These are phyloP conservation scores for Ranitomeya variabilis DNA, from an alignment of 2,113 vertebrate genomes.

Conservation along the genomic window DNA sequence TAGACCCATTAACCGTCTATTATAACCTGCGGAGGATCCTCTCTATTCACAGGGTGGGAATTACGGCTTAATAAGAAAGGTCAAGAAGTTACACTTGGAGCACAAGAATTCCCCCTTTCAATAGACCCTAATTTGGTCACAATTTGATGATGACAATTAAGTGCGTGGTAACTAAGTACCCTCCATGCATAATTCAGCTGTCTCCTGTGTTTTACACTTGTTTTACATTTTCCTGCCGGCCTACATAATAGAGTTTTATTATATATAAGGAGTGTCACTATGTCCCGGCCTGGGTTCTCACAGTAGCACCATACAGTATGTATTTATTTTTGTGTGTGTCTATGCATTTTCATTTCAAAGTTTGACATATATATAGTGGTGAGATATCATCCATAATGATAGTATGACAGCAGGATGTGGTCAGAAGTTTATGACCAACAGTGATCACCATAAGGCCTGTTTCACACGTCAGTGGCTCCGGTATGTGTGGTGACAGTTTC, in stretches of 20 bases:
- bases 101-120: conserved; percentile 44
- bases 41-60: conserved; percentile 53
- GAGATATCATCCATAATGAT: no score
- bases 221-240: conserved; percentile 50
- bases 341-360: no score
- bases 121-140: conserved; percentile 51
- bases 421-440: no score
- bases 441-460: no score
- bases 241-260: conserved; percentile 51
- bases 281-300: conserved; percentile 8
- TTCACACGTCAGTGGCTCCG: no score
- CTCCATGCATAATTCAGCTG: conserved; percentile 43
- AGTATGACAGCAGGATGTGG: no score
- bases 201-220: conserved; percentile 49
- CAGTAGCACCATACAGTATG: neutral
- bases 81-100: conserved; percentile 54
- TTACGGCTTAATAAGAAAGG: conserved; percentile 50
- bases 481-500: no score
- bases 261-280: neutral
- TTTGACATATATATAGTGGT: no score
- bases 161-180: conserved; percentile 50
- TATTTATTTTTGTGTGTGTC: neutral
- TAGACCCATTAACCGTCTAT: conserved; percentile 32
- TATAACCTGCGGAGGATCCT: conserved; percentile 29
- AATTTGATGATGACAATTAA: conserved; percentile 53